Evolutionary conservation across 2,888 invertebrate species (phyloP).

Genomic region (Sesamia inferens): DNA sequence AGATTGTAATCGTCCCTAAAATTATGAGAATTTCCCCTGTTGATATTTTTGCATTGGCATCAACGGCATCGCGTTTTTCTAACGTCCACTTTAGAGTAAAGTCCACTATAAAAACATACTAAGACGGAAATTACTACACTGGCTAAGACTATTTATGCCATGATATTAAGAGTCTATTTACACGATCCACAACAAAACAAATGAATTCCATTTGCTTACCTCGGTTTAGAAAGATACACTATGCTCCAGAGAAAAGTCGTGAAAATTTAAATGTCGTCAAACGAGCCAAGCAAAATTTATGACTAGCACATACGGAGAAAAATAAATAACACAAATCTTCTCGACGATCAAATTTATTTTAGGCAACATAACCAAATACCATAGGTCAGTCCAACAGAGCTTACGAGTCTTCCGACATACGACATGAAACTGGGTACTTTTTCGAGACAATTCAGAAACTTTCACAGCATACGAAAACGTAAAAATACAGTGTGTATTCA

Average conservation of each 20-base stretch:
- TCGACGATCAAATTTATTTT: slow-evolving; percentile 47
- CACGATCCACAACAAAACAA: neutral
- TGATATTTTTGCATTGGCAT: slow-evolving; percentile 14
- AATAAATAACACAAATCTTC: slow-evolving; percentile 46
- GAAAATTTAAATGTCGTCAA: slow-evolving; percentile 26
- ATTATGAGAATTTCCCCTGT: too few species aligned
- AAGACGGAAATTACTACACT: slow-evolving; percentile 27
- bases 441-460: slow-evolving; percentile 55
- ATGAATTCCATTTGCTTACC: neutral
- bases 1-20: too few species aligned
- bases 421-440: slow-evolving; percentile 31
- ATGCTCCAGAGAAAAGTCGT: slow-evolving; percentile 2
- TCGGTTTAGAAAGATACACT: slow-evolving; percentile 2
- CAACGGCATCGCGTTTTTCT: slow-evolving; percentile 26
- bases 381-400: slow-evolving; percentile 37
- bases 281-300: slow-evolving; percentile 43
- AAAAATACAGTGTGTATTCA: slow-evolving; percentile 52
- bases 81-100: slow-evolving; percentile 20
- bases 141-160: slow-evolving; percentile 7
- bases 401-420: slow-evolving; percentile 32
- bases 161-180: slow-evolving; percentile 2
- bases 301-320: slow-evolving; percentile 25
- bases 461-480: slow-evolving; percentile 56
- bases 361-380: slow-evolving; percentile 47
- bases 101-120: slow-evolving; percentile 17